Conservation (phyloP, 2,113 vertebrate genomes). For the Neoarius graeffei region DNA sequence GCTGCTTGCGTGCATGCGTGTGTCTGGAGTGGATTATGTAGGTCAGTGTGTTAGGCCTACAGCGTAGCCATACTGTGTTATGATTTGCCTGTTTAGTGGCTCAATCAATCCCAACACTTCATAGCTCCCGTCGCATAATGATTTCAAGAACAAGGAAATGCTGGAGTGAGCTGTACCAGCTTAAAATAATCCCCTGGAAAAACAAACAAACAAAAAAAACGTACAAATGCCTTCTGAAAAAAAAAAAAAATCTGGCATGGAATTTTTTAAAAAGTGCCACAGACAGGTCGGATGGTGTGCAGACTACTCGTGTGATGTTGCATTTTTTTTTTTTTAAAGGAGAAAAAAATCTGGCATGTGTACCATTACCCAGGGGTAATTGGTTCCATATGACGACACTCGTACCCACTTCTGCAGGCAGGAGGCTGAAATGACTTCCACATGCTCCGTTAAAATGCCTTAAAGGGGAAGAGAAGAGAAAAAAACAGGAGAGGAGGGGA, state of each 20-base stretch:
- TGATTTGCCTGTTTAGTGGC: constrained; percentile 37
- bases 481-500: constrained; percentile 4
- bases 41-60: constrained; percentile 55
- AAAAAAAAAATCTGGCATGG: background rate
- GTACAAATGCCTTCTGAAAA: background rate
- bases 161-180: constrained; percentile 10
- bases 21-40: constrained; percentile 47
- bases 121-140: background rate
- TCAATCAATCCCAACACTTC: constrained; percentile 17
- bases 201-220: background rate
- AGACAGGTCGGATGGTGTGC: constrained; percentile 46
- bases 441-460: constrained; percentile 54
- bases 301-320: constrained; percentile 45
- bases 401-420: constrained; percentile 49
- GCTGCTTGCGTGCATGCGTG: background rate
- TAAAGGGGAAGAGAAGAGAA: constrained; percentile 45
- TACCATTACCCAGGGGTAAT: constrained; percentile 53
- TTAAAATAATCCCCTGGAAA: no score
- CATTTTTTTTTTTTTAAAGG: constrained; percentile 23
- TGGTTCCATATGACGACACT: constrained; percentile 60
- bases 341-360: constrained; percentile 34
- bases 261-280: constrained; percentile 43
- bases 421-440: constrained; percentile 62
- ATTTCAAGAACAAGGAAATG: background rate
- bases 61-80: constrained; percentile 44